Conservation (phyloP, 2,888 invertebrate species). For the Rhimphoctona megacephalus region DNA sequence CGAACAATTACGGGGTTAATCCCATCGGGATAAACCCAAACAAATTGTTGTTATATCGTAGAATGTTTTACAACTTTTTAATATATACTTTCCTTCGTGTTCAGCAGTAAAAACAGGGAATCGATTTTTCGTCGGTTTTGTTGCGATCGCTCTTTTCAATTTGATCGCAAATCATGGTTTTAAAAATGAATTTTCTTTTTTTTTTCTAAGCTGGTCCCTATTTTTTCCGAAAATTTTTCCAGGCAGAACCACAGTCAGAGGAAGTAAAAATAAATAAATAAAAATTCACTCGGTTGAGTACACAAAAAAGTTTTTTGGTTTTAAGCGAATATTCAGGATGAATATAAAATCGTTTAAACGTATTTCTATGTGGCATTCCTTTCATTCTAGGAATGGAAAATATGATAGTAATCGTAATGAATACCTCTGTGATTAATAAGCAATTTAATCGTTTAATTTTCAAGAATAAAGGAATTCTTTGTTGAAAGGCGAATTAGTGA, state of each 20-base stretch:
- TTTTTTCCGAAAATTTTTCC: background rate
- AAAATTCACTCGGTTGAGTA: background rate
- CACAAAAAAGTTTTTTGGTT: background rate
- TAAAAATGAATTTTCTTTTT: too few relatives aligned
- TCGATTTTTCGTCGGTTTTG: too few relatives aligned
- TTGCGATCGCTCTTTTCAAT: too few relatives aligned
- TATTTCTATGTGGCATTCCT: background rate
- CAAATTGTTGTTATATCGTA: too few relatives aligned
- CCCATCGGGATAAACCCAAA: too few relatives aligned
- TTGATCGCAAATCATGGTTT: too few relatives aligned
- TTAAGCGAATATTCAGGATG: background rate
- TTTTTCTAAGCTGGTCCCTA: too few relatives aligned
- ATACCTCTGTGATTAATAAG: background rate
- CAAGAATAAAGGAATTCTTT: constrained; percentile 13
- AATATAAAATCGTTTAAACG: background rate
- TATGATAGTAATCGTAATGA: background rate
- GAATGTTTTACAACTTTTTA: too few relatives aligned
- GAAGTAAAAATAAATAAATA: background rate
- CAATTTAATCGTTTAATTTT: background rate
- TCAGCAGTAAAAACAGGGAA: too few relatives aligned
- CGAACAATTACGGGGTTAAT: too few relatives aligned
- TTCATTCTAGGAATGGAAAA: background rate
- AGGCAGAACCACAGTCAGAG: background rate
- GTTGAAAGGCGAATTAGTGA: constrained; percentile 14
- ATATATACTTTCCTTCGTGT: too few relatives aligned